Evolutionary conservation across 1,140 invertebrate species (phyloP).

Genomic region (Drosophila bocki): DNA sequence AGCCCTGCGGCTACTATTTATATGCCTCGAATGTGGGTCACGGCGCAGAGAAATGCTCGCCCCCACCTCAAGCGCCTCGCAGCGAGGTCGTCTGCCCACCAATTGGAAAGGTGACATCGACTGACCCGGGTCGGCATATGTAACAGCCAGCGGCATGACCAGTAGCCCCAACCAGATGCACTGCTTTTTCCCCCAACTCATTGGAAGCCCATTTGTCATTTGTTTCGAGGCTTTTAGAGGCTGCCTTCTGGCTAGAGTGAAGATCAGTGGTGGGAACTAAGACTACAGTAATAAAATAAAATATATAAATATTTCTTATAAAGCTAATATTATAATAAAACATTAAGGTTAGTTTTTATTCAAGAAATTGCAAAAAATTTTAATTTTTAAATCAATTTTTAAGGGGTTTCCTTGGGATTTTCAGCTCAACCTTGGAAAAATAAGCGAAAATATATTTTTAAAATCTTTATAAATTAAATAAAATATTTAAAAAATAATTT

Average conservation of each 20-base stretch:
- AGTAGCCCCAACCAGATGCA: slow-evolving; percentile 16
- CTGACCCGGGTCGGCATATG: slow-evolving; percentile 1
- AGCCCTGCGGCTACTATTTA: slow-evolving; percentile 35
- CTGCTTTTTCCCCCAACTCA: slow-evolving; percentile 21
- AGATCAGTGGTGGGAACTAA: not conserved
- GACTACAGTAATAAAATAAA: no score
- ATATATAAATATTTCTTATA: no score
- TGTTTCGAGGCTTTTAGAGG: not conserved
- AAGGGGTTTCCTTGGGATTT: no score
- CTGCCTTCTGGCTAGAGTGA: not conserved
- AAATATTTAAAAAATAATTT: no score
- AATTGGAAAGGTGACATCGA: slow-evolving; percentile 27
- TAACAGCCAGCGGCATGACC: slow-evolving; percentile 2
- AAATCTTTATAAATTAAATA: no score
- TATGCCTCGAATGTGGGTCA: slow-evolving; percentile 27
- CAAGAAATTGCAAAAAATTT: no score
- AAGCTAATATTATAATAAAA: no score
- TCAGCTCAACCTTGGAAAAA: no score
- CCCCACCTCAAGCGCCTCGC: slow-evolving; percentile 1
- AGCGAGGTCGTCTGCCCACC: slow-evolving; percentile 14
- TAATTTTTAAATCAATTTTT: no score
- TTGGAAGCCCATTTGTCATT: slow-evolving; percentile 14
- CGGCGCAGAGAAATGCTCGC: slow-evolving; percentile 27
- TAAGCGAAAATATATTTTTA: no score
- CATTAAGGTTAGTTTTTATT: no score